Conservation (phyloP, 2,888 invertebrate genomes). For the Seira ritae region DNA sequence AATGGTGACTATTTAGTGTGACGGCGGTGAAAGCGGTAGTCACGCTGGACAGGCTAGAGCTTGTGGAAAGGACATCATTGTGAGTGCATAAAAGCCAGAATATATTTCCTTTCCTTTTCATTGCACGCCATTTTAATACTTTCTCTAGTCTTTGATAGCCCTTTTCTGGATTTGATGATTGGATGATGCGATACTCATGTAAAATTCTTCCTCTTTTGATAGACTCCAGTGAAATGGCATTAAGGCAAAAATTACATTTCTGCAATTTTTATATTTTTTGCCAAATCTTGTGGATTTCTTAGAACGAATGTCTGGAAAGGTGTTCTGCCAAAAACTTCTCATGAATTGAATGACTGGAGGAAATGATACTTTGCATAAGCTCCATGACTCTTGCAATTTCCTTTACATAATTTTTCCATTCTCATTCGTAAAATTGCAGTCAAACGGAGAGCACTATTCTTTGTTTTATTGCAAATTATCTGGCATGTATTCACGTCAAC, state of each 20-base stretch:
- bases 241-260: no score
- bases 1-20: background rate
- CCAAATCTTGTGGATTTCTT: no score
- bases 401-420: no score
- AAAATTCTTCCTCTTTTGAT: background rate
- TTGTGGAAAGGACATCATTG: background rate
- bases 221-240: background rate
- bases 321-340: no score
- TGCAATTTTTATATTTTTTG: no score
- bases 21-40: background rate
- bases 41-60: background rate
- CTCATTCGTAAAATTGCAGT: no score
- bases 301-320: no score
- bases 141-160: background rate
- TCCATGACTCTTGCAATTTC: no score
- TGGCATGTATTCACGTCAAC: no score
- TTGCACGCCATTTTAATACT: constrained; percentile 1
- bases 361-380: background rate
- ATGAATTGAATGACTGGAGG: no score
- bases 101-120: background rate
- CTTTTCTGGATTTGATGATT: constrained; percentile 4
- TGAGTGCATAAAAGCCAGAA: constrained; percentile 13
- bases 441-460: no score
- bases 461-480: no score
- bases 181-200: background rate